Percentiles rank a stretch among this genome's conserved stretches.
These are phyloP conservation scores for Gopherus evgoodei DNA, from an alignment of 2,113 vertebrate species.

Conservation along the genomic window DNA sequence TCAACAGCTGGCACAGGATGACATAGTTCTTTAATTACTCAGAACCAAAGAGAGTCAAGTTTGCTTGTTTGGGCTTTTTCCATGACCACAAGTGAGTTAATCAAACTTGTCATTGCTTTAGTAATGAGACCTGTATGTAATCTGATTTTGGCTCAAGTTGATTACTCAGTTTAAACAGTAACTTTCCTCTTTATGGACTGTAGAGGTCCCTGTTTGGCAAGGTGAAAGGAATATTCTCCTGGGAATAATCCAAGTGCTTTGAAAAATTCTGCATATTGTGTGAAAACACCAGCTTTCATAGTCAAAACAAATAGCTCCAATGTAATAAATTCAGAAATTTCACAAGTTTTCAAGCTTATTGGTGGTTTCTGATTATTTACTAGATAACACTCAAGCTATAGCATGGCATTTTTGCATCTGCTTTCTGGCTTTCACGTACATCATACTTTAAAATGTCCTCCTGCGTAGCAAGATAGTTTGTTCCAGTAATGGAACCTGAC, in stretches of 20 bases:
- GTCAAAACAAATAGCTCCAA: not conserved
- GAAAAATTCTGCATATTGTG: conserved; percentile 3
- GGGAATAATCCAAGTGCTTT: conserved; percentile 19
- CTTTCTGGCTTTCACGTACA: not conserved
- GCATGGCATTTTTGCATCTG: not conserved
- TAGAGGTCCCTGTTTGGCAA: conserved; percentile 31
- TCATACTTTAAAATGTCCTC: not conserved
- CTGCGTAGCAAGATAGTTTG: not conserved
- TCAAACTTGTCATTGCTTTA: conserved; percentile 3
- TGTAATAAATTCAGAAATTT: not conserved
- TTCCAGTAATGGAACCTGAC: not conserved
- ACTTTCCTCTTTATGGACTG: conserved; percentile 50
- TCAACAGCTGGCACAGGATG: not conserved
- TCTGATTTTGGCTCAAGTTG: not conserved
- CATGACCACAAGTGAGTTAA: not conserved
- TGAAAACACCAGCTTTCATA: not conserved
- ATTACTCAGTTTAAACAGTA: conserved; percentile 30
- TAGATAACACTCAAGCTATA: not conserved
- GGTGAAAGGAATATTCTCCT: conserved; percentile 15
- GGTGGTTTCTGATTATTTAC: not conserved
- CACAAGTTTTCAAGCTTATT: not conserved
- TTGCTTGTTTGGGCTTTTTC: conserved; percentile 33
- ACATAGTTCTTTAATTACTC: not conserved
- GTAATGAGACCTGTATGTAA: conserved; percentile 1
- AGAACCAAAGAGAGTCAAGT: not conserved